Evolutionary conservation across 2,113 vertebrate genomes (phyloP), one percentile per base, ranked within the genome.

Genomic region (Tetrao urogallus): DNA sequence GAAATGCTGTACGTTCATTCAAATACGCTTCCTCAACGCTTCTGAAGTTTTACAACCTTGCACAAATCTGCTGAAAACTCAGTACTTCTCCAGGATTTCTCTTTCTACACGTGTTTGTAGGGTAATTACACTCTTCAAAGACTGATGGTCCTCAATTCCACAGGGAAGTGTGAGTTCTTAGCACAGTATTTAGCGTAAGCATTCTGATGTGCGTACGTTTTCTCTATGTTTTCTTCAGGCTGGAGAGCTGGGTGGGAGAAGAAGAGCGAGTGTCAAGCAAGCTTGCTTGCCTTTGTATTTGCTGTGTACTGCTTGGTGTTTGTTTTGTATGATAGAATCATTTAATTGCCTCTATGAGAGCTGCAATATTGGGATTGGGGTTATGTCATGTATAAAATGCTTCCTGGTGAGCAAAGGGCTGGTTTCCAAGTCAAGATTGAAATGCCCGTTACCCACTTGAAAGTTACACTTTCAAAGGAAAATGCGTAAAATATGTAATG

Each of bases 1-100:
- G 8, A 21, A 28, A 32, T 1, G 16, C 34, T 6, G 10, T 24
- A 0, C 2, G 4, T 25, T 50, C 18, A 6, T 18, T 50, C 52
- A 20, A 21, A 8, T 2, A 0, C 1, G 4, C 7, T 0, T 42
- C n/a, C 32, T 36, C 17, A 9, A 0, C 13, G 7, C 0, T 2
- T 38, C 4, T 10, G 2, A 25, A 52, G 45, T 25, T 34, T 10
- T 16, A 1, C 3, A 2, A 0, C 25, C 3, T 7, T 4, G 10
- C 48, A 25, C 15, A 7, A 2, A 1, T 1, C 10, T 8, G 3
- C 3, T 1, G 66, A 43, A 1, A 7, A 2, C 18, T 36, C 67
- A 24, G 20, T 10, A 4, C 8, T 83, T 70, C 9, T 15, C 16
- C 45, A 24, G 22, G 30, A 14, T 1, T 9, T 8, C 1, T 40